These are phyloP conservation scores for Arothron firmamentum DNA, from an alignment of 2,113 vertebrate species.

Conservation along the genomic window DNA sequence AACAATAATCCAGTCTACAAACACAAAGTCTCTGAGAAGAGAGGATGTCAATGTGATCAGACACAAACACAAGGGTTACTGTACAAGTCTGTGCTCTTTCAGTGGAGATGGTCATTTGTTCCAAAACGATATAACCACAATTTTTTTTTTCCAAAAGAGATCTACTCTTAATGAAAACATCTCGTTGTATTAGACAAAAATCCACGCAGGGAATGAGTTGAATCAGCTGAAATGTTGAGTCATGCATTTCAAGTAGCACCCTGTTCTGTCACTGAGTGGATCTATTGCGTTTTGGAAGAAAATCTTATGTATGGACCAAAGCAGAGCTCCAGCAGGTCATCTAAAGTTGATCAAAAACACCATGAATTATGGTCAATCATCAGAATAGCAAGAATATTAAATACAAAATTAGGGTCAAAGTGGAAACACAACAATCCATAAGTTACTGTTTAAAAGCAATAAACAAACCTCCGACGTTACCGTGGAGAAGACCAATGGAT, in stretches of 20 bases:
- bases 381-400: conserved; percentile 47
- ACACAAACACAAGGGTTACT: conserved; percentile 49
- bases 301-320: conserved; percentile 46
- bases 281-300: conserved; percentile 65
- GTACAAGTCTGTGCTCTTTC: conserved; percentile 59
- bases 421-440: conserved; percentile 51
- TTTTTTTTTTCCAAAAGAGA: conserved; percentile 17
- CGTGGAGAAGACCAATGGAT: conserved; percentile 50
- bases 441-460: conserved; percentile 49
- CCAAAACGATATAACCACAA: conserved; percentile 53
- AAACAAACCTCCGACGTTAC: conserved; percentile 40
- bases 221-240: conserved; percentile 30
- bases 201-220: conserved; percentile 26
- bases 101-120: conserved; percentile 50
- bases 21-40: conserved; percentile 56
- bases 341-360: conserved; percentile 47
- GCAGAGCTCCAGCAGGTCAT: conserved; percentile 63
- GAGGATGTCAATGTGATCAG: conserved; percentile 30
- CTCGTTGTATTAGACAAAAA: conserved; percentile 26
- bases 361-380: conserved; percentile 37
- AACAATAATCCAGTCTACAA: conserved; percentile 53
- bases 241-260: conserved; percentile 55
- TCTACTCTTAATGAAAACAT: conserved; percentile 35
- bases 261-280: conserved; percentile 41
- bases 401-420: conserved; percentile 49